These are phyloP conservation scores for Pseudorhiza aurosa DNA, from an alignment of 30 jellyfish, hydroid and myxozoan species.

Conservation along the genomic window DNA sequence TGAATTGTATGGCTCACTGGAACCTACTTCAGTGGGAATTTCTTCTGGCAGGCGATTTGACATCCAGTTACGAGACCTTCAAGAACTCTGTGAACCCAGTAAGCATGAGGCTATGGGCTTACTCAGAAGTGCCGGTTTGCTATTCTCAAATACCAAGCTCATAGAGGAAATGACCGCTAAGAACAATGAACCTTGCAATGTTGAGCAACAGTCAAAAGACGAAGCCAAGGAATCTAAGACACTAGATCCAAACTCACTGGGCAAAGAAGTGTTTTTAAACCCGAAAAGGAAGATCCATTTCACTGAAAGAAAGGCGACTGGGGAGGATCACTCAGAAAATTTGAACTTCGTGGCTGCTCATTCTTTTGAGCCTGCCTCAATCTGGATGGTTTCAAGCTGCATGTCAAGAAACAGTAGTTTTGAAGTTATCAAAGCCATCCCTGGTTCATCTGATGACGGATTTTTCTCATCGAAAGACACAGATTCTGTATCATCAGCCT, in stretches of 20 bases:
- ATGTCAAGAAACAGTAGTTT: slow-evolving; percentile 54
- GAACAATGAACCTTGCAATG: not conserved
- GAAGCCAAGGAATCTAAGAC: too few species aligned
- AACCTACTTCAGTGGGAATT: slow-evolving; percentile 75
- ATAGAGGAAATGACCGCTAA: not conserved
- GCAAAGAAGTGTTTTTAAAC: slow-evolving; percentile 13
- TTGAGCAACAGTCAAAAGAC: not conserved
- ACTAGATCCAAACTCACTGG: not conserved
- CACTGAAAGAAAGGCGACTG: not conserved
- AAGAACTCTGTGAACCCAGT: slow-evolving; percentile 61
- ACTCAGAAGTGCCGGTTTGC: slow-evolving; percentile 22
- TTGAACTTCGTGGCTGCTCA: not conserved
- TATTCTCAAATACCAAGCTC: slow-evolving; percentile 14
- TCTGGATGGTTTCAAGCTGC: slow-evolving; percentile 44
- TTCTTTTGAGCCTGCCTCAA: slow-evolving; percentile 41
- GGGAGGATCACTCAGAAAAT: not conserved
- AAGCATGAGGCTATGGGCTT: slow-evolving; percentile 50
- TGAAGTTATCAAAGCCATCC: slow-evolving; percentile 55
- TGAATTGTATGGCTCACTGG: slow-evolving; percentile 18
- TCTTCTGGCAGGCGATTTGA: slow-evolving; percentile 82
- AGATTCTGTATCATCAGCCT: slow-evolving; percentile 34
- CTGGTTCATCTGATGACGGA: slow-evolving; percentile 62
- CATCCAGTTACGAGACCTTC: slow-evolving; percentile 43
- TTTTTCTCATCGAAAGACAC: slow-evolving; percentile 35
- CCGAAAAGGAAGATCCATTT: slow-evolving; percentile 8